Evolutionary conservation across 2,797 vertebrate species (phyloP).

Genomic region (Sciurus carolinensis): DNA sequence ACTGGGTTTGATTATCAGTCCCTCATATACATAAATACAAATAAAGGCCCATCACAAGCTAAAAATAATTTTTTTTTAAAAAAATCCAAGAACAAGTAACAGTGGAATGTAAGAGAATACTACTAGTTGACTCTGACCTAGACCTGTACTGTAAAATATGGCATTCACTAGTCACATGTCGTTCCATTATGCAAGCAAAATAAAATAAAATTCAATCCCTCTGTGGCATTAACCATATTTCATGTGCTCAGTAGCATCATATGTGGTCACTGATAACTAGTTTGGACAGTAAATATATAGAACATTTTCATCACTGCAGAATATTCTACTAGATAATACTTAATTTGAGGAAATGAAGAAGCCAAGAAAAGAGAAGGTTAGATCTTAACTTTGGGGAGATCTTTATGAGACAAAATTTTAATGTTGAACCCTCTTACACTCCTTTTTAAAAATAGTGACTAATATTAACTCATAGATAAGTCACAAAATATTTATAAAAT

Average conservation of each 20-base stretch:
- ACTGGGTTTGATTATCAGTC: no score
- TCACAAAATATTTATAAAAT: slow-evolving; percentile 31
- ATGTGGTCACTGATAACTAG: not conserved
- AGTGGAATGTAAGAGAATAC: not conserved
- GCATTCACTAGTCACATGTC: not conserved
- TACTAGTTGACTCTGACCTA: not conserved
- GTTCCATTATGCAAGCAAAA: slow-evolving; percentile 25
- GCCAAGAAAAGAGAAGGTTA: not conserved
- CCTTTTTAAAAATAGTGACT: not conserved
- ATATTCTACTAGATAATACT: not conserved
- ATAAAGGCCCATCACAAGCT: no score
- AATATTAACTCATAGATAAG: not conserved
- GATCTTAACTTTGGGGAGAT: not conserved
- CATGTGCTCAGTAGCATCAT: not conserved
- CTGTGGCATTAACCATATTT: slow-evolving; percentile 10
- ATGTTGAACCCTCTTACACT: not conserved
- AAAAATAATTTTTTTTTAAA: not conserved
- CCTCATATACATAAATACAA: no score
- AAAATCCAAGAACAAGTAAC: not conserved
- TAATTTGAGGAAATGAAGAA: slow-evolving; percentile 1
- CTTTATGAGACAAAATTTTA: slow-evolving; percentile 44
- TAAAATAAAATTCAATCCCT: slow-evolving; percentile 11
- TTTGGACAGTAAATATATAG: not conserved
- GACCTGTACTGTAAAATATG: not conserved
- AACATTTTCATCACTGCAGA: not conserved